Evolutionary conservation across 2,797 vertebrate species (phyloP).

Genomic region (Lithobates pipiens): DNA sequence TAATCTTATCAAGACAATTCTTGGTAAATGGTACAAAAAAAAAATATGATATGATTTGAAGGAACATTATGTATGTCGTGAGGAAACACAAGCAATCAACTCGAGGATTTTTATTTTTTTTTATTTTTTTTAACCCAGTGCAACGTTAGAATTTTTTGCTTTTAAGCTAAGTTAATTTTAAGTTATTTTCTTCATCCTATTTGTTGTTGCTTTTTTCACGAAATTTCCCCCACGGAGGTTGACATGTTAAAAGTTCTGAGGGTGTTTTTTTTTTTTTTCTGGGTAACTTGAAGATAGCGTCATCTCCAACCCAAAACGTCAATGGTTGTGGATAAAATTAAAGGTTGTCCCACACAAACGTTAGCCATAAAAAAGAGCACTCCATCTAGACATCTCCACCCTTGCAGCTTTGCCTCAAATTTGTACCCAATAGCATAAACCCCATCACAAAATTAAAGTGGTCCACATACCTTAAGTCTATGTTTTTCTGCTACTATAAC

Average conservation of each 20-base stretch:
- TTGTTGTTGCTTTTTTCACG: background rate
- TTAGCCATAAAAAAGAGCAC: background rate
- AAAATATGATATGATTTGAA: conserved; percentile 26
- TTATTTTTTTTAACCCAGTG: background rate
- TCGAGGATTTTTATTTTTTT: background rate
- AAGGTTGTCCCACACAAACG: background rate
- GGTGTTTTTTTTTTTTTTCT: too few relatives aligned
- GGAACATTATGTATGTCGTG: conserved; percentile 41
- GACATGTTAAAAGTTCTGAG: too few relatives aligned
- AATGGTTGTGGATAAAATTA: too few relatives aligned
- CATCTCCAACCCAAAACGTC: too few relatives aligned
- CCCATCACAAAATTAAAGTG: too few relatives aligned
- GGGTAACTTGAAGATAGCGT: too few relatives aligned
- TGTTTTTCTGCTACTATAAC: background rate
- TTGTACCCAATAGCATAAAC: too few relatives aligned
- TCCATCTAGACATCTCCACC: background rate
- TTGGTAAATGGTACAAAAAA: conserved; percentile 9
- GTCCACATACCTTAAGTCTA: too few relatives aligned
- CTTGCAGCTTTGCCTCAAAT: too few relatives aligned
- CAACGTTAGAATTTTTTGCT: background rate
- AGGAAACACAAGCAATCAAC: background rate
- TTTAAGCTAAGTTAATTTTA: background rate
- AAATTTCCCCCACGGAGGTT: background rate
- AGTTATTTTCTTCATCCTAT: too few relatives aligned
- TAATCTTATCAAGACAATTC: conserved; percentile 47